Evolutionary conservation across 2,113 vertebrate species (phyloP), one percentile per base, ranked within the genome.

Genomic region (Anolis carolinensis): DNA sequence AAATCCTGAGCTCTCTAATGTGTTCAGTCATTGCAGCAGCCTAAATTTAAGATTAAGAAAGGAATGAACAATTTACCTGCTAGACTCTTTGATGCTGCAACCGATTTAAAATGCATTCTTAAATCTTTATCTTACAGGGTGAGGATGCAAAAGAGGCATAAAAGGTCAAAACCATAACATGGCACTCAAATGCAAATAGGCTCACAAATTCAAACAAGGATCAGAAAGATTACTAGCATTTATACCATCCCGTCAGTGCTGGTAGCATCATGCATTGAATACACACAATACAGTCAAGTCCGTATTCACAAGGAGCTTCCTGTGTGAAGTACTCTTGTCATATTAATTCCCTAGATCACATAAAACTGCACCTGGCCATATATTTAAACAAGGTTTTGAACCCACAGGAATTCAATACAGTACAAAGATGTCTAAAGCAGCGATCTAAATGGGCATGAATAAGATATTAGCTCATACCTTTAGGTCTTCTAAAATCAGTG

Each of bases 71-170:
- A 39, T 79, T 39, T 32, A 5, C n/a, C 65, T 25, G 1, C 44
- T 34, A 84, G 74, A 39, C 79, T 71, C 59, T 74, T 21, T 18
- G 0, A 1, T 1, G 39, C 2, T 7, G 30, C 55, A 93, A 89
- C 27, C 90, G 73, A 67, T 90, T 87, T 39, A 20, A 68, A 85
- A 68, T 20, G 55, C 79, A 50, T 74, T 90, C 93, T 79, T 44
- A 85, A 87, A 71, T 36, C 50, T 30, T 70, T n/a, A n/a, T 32
- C 74, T 88, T 83, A 59, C 67, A 91, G 72, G 30, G 20, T 59
- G n/a, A 39, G 52, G 65, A 81, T 50, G 30, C 44, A 74, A 39
- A 6, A 74, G 14, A 71, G 21, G 32, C 52, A 83, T 55, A 70
- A 72, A 59, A 74, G 55, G 27, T 62, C 71, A 39, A 18, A 62